Conservation (phyloP, 2,797 vertebrate genomes). For the Sebastes paucispinis region DNA sequence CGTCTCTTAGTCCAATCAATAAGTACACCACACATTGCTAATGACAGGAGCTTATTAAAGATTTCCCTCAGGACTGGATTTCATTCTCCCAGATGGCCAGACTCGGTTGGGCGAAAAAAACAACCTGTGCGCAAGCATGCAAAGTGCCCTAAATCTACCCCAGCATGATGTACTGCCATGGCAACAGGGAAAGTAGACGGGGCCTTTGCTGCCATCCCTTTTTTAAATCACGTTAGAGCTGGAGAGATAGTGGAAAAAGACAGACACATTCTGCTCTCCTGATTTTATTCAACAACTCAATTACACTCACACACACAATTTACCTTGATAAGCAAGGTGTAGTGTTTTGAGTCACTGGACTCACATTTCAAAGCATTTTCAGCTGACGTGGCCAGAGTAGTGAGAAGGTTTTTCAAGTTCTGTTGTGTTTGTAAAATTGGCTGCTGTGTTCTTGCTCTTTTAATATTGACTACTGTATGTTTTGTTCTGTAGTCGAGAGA, state of each 20-base stretch:
- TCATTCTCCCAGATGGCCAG: slow-evolving; percentile 53
- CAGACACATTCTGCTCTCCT: neutral
- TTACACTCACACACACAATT: slow-evolving; percentile 1
- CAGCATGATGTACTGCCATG: slow-evolving; percentile 54
- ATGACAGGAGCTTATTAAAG: slow-evolving; percentile 76
- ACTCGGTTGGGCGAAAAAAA: slow-evolving; percentile 59
- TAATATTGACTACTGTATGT: neutral
- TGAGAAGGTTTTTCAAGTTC: slow-evolving; percentile 23
- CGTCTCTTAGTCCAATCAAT: slow-evolving; percentile 66
- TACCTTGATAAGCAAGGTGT: slow-evolving; percentile 1
- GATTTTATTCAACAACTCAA: slow-evolving; percentile 22
- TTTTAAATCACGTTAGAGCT: slow-evolving; percentile 15
- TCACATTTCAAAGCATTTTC: slow-evolving; percentile 16
- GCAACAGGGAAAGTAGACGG: slow-evolving; percentile 57
- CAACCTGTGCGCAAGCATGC: slow-evolving; percentile 73
- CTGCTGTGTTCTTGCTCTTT: neutral
- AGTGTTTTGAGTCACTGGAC: slow-evolving; percentile 6
- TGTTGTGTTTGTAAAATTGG: neutral
- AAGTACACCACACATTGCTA: slow-evolving; percentile 65
- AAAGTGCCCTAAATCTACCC: slow-evolving; percentile 64
- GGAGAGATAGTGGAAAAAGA: neutral
- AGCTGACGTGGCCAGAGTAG: neutral
- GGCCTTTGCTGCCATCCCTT: slow-evolving; percentile 31
- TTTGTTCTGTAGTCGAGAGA: slow-evolving; percentile 87
- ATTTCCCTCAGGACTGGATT: slow-evolving; percentile 66